Conservation (phyloP, 2,797 vertebrate genomes). For the Buceros bicornis region DNA sequence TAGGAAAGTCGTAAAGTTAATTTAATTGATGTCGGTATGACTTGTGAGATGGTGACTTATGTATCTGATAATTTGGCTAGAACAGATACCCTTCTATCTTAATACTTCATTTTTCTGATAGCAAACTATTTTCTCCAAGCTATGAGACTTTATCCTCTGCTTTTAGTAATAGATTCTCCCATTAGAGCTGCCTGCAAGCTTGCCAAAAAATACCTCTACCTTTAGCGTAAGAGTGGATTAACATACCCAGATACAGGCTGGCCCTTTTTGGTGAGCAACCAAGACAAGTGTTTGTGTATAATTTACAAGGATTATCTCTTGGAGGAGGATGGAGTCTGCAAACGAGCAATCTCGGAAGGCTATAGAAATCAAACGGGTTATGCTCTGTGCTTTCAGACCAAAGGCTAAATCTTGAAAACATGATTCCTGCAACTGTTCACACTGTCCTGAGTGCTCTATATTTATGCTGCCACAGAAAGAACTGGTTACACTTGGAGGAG, state of each 20-base stretch:
- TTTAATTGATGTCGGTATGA: background rate
- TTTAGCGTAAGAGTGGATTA: background rate
- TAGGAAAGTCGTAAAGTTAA: background rate
- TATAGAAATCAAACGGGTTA: background rate
- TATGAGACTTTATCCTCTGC: background rate
- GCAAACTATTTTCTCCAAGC: background rate
- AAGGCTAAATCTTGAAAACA: slow-evolving; percentile 78
- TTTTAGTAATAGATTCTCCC: background rate
- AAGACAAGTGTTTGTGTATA: background rate
- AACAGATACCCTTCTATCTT: background rate
- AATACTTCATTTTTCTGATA: background rate
- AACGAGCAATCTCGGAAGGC: background rate
- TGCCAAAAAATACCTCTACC: background rate
- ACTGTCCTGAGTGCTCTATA: slow-evolving; percentile 72
- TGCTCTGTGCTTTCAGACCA: slow-evolving; percentile 74
- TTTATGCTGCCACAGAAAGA: slow-evolving; percentile 88
- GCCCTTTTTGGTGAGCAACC: background rate
- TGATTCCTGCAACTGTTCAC: slow-evolving; percentile 75
- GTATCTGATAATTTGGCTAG: background rate
- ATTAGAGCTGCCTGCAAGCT: background rate
- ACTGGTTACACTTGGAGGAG: slow-evolving; percentile 85
- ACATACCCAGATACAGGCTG: background rate
- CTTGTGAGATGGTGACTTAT: background rate
- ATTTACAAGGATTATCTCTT: background rate
- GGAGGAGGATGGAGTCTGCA: background rate